Evolutionary conservation across 2,888 invertebrate genomes (phyloP).

Genomic region (Pardosa pseudoannulata): DNA sequence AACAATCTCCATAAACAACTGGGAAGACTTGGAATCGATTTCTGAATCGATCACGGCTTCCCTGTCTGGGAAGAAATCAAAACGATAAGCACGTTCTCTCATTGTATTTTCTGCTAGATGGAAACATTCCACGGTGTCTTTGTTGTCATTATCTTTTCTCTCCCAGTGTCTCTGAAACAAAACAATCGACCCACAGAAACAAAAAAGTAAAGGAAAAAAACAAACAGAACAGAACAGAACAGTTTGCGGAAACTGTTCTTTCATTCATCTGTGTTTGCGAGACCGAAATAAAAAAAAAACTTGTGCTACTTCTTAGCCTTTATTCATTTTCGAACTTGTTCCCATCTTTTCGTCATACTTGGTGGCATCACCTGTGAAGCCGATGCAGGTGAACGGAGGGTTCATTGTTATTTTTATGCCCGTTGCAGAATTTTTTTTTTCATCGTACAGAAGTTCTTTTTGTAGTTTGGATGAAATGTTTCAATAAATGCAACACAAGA

Average conservation of each 20-base stretch:
- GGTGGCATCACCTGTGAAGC: constrained; percentile 6
- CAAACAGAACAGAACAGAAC: no score
- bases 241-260: background rate
- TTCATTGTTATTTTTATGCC: background rate
- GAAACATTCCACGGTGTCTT: background rate
- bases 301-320: background rate
- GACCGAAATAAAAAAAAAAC: background rate
- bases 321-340: background rate
- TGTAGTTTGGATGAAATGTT: background rate
- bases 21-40: background rate
- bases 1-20: background rate
- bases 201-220: no score
- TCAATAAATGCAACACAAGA: background rate
- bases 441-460: background rate
- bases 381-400: background rate
- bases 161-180: background rate
- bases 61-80: background rate
- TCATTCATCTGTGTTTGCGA: background rate
- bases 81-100: background rate
- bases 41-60: background rate
- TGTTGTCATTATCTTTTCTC: background rate
- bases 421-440: background rate
- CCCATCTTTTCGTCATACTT: constrained; percentile 5
- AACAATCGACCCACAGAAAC: background rate
- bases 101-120: background rate